Evolutionary conservation across 2,113 vertebrate genomes (phyloP), one percentile per base, ranked within the genome.

Genomic region (Smithornis capensis): DNA sequence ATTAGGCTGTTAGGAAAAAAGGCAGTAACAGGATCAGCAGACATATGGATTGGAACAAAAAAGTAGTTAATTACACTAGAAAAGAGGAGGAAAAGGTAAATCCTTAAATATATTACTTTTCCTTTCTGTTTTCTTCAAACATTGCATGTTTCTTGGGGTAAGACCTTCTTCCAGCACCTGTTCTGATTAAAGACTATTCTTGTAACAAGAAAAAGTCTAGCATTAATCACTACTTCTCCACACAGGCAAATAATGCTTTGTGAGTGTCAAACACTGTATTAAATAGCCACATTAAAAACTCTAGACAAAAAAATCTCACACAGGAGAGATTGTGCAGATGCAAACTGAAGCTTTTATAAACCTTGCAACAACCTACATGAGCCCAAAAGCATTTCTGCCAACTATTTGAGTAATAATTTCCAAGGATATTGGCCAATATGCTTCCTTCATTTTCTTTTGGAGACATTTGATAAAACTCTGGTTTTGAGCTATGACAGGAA

Each of bases 241-340:
- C 18, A 38, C 12, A 8, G 40, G 55, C 31, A 94, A 89, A 79
- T 57, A 91, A 75, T 29, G 27, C 38, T 53, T 87, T 60, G 50
- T 16, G 82, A 94, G 73, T 89, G 45, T 70, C 94, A 92, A 95
- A 73, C 17, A 23, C 19, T 84, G 15, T 73, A 76, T 62, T 83
- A 91, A 96, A 88, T 21, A 74, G 6, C 21, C 77, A 17, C 4
- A 37, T 57, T 95, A 74, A 92, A 96, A 90, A 47, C 23, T 53
- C 87, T 52, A 74, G n/a, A 83, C 89, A 96, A 60, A 91, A 94
- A 79, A 49, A 75, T 19, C n/a, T 68, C 74, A 60, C 70, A 73
- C 14, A 62, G 44, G 62, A 92, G 53, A 91, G 74, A 87, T 7
- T 73, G 44, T 80, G 65, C 70, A 92, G 77, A 59, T 70, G 52